Evolutionary conservation across 2,113 vertebrate genomes (phyloP).

Genomic region (Ceuthmochares aereus): DNA sequence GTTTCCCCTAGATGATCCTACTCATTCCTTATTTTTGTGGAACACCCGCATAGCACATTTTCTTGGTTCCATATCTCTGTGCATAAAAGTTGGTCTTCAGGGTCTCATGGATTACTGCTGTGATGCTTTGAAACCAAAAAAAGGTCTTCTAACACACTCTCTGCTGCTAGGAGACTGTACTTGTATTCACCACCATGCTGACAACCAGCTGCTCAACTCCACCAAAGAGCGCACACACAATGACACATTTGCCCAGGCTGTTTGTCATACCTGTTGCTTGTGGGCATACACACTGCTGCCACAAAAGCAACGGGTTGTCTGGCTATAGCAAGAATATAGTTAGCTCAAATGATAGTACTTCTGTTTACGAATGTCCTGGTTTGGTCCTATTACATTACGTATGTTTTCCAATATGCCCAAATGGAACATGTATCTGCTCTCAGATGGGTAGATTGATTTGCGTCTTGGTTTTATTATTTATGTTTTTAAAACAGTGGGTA

Average conservation of each 20-base stretch:
- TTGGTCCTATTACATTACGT: background rate
- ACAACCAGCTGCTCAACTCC: rapidly evolving
- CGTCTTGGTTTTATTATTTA: background rate
- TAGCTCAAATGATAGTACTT: background rate
- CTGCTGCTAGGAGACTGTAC: background rate
- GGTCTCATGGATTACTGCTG: background rate
- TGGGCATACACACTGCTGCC: background rate
- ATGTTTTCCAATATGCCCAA: background rate
- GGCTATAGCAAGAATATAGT: background rate
- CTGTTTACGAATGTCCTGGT: background rate
- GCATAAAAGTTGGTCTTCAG: background rate
- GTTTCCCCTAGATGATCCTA: background rate
- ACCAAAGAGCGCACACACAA: rapidly evolving
- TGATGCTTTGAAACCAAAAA: background rate
- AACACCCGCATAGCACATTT: background rate
- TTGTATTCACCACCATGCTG: rapidly evolving
- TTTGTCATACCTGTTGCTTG: background rate
- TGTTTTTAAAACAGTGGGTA: background rate
- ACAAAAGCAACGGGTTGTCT: background rate
- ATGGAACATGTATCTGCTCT: rapidly evolving
- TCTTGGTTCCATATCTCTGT: background rate
- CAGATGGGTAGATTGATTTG: background rate
- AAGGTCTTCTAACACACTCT: rapidly evolving
- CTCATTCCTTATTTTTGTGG: background rate
- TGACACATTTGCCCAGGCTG: rapidly evolving